Percentiles rank a stretch among this genome's conserved stretches.
These are phyloP conservation scores for Lontra canadensis DNA, from an alignment of 2,113 vertebrate genomes.

Conservation along the genomic window DNA sequence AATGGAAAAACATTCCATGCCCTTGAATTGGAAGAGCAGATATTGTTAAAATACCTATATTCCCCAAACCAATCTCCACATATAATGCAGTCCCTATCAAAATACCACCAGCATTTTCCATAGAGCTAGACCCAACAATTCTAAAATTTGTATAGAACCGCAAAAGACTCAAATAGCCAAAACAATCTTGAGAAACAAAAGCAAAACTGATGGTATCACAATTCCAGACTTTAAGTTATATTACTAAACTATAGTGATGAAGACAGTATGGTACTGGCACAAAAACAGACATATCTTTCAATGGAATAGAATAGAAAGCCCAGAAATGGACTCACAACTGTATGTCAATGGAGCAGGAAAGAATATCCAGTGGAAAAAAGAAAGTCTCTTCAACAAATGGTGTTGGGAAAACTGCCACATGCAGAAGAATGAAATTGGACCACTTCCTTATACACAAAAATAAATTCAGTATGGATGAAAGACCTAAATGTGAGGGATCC, in stretches of 20 bases:
- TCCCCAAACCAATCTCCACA: not conserved
- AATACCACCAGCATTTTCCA: not conserved
- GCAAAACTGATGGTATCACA: not conserved
- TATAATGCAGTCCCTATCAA: not conserved
- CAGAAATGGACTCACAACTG: too few species aligned
- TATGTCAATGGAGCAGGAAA: too few species aligned
- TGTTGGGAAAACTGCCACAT: too few species aligned
- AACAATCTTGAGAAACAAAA: not conserved
- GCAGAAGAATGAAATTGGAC: too few species aligned
- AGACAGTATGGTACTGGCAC: not conserved
- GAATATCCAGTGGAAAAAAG: too few species aligned
- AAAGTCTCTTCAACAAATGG: too few species aligned
- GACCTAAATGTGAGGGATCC: too few species aligned
- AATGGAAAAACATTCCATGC: not conserved
- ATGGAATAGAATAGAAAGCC: too few species aligned
- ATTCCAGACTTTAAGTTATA: not conserved
- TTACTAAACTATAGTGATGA: not conserved
- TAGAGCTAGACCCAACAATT: not conserved
- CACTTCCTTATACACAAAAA: too few species aligned
- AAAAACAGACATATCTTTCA: not conserved
- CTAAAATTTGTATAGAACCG: not conserved
- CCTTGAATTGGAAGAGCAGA: not conserved
- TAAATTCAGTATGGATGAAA: too few species aligned
- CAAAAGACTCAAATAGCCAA: not conserved
- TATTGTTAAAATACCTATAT: not conserved